A percentile compares a stretch with the other conserved stretches of the same genome.
Evolutionary conservation across 2,888 invertebrate species (phyloP).

Genomic region (Lepidochrysops patricia): DNA sequence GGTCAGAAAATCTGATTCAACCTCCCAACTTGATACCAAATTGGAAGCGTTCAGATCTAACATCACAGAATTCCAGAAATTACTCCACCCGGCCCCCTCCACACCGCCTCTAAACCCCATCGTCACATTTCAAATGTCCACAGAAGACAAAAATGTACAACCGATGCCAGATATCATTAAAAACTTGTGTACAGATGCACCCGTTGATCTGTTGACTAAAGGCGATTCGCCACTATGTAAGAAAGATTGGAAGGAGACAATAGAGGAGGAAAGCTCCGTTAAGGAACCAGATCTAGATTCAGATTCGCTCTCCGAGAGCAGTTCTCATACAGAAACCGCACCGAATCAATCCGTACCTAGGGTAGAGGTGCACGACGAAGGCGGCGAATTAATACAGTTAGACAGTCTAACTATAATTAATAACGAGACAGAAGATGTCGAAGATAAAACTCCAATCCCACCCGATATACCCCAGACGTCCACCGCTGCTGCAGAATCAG

Average conservation of each 20-base stretch:
- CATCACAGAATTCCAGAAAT: conserved; percentile 91
- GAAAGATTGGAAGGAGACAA: conserved; percentile 61
- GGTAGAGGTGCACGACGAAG: conserved; percentile 82
- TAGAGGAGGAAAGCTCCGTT: conserved; percentile 42
- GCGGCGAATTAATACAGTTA: conserved; percentile 78
- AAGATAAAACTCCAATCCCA: conserved; percentile 43
- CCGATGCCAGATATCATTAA: conserved; percentile 77
- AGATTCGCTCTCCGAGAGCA: conserved; percentile 70
- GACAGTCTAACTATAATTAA: conserved; percentile 74
- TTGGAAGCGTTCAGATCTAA: conserved; percentile 88
- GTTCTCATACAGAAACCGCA: conserved; percentile 52
- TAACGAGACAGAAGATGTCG: conserved; percentile 37
- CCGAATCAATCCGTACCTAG: conserved; percentile 76
- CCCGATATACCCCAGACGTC: conserved; percentile 56
- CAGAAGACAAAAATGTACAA: conserved; percentile 64
- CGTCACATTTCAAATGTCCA: conserved; percentile 41
- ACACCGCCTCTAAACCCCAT: conserved; percentile 40
- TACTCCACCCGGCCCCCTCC: conserved; percentile 83
- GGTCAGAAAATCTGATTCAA: conserved; percentile 87
- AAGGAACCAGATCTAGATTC: conserved; percentile 59
- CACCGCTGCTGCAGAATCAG: conserved; percentile 54
- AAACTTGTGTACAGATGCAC: conserved; percentile 51
- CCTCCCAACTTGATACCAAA: conserved; percentile 88
- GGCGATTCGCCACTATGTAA: conserved; percentile 44
- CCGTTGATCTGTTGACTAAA: conserved; percentile 54